A percentile compares a stretch with the other conserved stretches of the same genome.
Evolutionary conservation across 2,888 invertebrate genomes (phyloP).

Genomic region (Cryptus armator): DNA sequence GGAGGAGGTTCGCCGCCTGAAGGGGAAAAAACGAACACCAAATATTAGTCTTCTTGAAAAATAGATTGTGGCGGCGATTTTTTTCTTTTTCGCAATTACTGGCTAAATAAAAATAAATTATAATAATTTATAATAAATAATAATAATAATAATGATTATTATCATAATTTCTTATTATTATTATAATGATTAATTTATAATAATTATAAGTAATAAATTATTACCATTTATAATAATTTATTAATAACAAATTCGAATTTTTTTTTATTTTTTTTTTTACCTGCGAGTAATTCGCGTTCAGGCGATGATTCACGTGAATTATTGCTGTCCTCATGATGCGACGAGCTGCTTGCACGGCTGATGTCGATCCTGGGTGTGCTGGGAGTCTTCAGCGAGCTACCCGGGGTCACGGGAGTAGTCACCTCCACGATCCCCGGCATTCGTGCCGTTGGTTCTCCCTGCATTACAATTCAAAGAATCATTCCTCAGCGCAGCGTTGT

Average conservation of each 20-base stretch:
- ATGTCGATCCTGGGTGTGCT: constrained; percentile 95
- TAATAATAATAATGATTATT: no score
- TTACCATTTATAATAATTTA: no score
- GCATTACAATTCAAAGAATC: constrained; percentile 78
- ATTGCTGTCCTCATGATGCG: constrained; percentile 92
- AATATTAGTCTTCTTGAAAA: neutral
- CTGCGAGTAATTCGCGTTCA: constrained; percentile 92
- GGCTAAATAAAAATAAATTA: no score
- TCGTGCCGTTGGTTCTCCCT: constrained; percentile 82
- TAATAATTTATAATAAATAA: no score
- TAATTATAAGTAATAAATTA: no score
- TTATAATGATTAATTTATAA: no score
- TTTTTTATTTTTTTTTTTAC: constrained; percentile 77
- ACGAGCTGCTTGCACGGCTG: constrained; percentile 95
- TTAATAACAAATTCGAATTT: constrained; percentile 28
- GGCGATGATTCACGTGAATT: constrained; percentile 91
- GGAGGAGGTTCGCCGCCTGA: constrained; percentile 81
- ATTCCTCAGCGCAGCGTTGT: constrained; percentile 61
- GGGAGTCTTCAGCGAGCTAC: constrained; percentile 87
- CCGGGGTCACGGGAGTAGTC: constrained; percentile 82
- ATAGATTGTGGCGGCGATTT: neutral
- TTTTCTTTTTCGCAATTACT: neutral
- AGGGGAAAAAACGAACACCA: constrained; percentile 18
- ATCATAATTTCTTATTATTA: no score
- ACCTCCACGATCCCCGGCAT: constrained; percentile 86